phyloP scores from a whole-genome alignment of 2,888 invertebrate species.

The Steromphala cineraria region DNA sequence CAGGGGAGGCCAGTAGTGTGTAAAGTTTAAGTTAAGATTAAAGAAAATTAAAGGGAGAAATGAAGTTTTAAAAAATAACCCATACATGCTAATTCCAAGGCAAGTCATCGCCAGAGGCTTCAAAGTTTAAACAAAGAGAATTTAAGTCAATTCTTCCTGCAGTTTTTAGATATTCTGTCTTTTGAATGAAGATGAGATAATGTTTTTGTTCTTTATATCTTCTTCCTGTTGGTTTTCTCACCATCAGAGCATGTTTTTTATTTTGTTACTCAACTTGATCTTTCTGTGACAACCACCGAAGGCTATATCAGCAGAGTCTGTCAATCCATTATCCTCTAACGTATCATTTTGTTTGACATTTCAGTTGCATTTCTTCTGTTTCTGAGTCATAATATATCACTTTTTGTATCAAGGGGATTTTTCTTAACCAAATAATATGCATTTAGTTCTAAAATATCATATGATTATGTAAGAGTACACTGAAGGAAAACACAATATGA shows the following conservation, averaged over 20 bases:
- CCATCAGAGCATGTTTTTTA: not conserved
- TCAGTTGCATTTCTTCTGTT: too few species aligned
- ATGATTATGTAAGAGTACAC: too few species aligned
- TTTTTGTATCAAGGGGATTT: too few species aligned
- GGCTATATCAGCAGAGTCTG: too few species aligned
- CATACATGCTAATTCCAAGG: not conserved
- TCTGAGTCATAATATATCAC: too few species aligned
- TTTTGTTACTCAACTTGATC: not conserved
- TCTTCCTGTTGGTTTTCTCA: not conserved
- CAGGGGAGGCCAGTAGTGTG: not conserved
- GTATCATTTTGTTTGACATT: too few species aligned
- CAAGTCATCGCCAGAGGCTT: not conserved
- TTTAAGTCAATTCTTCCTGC: not conserved
- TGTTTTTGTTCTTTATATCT: not conserved
- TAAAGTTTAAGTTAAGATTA: not conserved
- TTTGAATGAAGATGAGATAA: not conserved
- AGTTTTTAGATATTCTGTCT: not conserved
- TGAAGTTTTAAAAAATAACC: not conserved
- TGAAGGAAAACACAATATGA: too few species aligned
- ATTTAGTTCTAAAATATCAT: too few species aligned
- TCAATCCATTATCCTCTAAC: too few species aligned
- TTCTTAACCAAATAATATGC: too few species aligned
- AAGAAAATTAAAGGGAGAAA: not conserved
- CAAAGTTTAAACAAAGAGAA: not conserved
- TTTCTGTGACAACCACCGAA: not conserved